These are phyloP conservation scores for Monodelphis domestica DNA, from an alignment of 2,797 vertebrate genomes.

Conservation along the genomic window DNA sequence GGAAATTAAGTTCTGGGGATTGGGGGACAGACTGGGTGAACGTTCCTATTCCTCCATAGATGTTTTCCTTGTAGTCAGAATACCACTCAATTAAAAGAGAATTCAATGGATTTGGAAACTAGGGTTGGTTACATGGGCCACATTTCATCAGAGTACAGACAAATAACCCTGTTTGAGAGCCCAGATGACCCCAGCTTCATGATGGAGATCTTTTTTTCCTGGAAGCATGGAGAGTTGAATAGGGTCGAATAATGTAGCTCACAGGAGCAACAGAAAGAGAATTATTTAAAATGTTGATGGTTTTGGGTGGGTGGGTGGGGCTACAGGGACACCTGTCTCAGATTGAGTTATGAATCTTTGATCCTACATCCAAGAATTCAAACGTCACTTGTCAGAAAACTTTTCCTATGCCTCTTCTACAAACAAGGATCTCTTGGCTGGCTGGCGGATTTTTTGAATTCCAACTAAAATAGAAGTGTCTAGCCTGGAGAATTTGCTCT, in stretches of 20 bases:
- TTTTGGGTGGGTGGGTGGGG: too few relatives aligned
- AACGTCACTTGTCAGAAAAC: slow-evolving; percentile 12
- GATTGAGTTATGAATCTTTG: slow-evolving; percentile 24
- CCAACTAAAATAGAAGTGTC: slow-evolving; percentile 56
- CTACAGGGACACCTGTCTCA: slow-evolving; percentile 49
- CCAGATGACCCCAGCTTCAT: background rate
- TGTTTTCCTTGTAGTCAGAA: background rate
- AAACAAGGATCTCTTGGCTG: slow-evolving; percentile 63
- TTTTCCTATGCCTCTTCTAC: slow-evolving; percentile 38
- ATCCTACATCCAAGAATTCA: slow-evolving; percentile 47
- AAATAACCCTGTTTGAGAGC: background rate
- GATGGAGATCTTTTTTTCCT: background rate
- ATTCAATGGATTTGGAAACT: background rate
- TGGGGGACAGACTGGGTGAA: background rate
- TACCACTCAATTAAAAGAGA: background rate
- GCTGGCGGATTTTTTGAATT: slow-evolving; percentile 63
- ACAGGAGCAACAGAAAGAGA: slow-evolving; percentile 22
- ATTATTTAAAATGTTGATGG: slow-evolving; percentile 15
- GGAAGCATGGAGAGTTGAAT: slow-evolving; percentile 14
- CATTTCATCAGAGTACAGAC: background rate
- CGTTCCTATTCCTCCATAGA: background rate
- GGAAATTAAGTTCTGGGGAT: background rate
- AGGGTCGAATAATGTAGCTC: background rate
- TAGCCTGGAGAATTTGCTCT: slow-evolving; percentile 73
- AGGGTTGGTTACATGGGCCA: background rate